Percentiles rank a stretch among this genome's conserved stretches.
Conservation (phyloP, 2,113 vertebrate species). For the Parotia lawesii region DNA sequence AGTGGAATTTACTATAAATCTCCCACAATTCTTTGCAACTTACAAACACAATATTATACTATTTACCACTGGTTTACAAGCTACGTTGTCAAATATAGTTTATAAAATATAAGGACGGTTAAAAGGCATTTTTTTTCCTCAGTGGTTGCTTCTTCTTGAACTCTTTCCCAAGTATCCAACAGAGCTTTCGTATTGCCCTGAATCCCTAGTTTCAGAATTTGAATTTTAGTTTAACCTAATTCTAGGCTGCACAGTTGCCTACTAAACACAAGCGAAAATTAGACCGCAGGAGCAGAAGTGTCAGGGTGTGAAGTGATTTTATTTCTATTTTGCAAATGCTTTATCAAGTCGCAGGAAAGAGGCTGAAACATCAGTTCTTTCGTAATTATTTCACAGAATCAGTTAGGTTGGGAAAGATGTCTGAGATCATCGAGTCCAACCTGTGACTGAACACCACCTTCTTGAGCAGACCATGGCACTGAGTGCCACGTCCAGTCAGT, state of each 20-base stretch:
- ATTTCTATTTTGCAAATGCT: not conserved
- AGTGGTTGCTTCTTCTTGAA: not conserved
- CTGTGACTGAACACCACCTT: rapidly evolving
- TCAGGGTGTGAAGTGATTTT: not conserved
- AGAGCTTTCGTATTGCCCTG: not conserved
- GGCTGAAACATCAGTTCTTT: not conserved
- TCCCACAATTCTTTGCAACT: not conserved
- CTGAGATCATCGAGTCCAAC: not conserved
- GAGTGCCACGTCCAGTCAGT: rapidly evolving
- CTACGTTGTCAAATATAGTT: not conserved
- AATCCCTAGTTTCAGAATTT: not conserved
- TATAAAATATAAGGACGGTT: not conserved
- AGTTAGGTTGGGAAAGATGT: not conserved
- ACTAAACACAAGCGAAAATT: not conserved
- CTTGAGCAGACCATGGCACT: not conserved
- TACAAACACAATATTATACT: not conserved
- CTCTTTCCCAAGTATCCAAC: not conserved
- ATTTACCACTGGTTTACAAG: not conserved
- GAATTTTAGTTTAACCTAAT: not conserved
- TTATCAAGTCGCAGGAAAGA: rapidly evolving
- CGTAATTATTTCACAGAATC: not conserved
- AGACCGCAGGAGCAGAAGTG: not conserved
- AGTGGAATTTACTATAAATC: not conserved
- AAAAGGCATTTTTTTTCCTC: not conserved
- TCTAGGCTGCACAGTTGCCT: not conserved